Percentiles rank a stretch among this genome's conserved stretches.
Conservation (phyloP, 2,113 vertebrate genomes). For the Erythrocercus mccallii region DNA sequence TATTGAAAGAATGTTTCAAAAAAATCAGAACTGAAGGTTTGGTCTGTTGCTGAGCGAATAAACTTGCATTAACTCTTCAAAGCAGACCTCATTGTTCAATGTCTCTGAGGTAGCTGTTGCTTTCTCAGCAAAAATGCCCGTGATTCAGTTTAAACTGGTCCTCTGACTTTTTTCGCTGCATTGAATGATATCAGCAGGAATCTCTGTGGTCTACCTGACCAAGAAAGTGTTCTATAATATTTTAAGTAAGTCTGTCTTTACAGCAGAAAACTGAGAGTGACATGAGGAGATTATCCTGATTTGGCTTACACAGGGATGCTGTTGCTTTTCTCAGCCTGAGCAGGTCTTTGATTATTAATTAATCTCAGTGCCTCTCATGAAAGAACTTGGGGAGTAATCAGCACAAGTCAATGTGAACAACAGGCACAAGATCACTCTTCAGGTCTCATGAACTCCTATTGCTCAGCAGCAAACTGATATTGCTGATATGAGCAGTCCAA, state of each 20-base stretch:
- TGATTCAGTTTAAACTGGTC: neutral
- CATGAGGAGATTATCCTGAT: neutral
- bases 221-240: neutral
- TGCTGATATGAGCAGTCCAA: neutral
- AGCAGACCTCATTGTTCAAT: conserved; percentile 36
- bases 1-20: conserved; percentile 65
- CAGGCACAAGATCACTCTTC: neutral
- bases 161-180: neutral
- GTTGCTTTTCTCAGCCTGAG: neutral
- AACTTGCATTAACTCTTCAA: conserved; percentile 42
- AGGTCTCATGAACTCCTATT: neutral
- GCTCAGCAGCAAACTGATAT: neutral
- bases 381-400: neutral
- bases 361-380: neutral
- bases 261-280: neutral
- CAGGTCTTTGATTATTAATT: neutral
- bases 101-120: neutral
- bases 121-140: conserved; percentile 31
- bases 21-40: conserved; percentile 32
- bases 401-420: neutral
- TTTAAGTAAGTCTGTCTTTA: neutral
- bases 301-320: neutral
- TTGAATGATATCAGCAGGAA: neutral
- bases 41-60: conserved; percentile 44
- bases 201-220: neutral